Evolutionary conservation across 2,113 vertebrate species (phyloP).

Genomic region (Thinocorus orbignyianus): DNA sequence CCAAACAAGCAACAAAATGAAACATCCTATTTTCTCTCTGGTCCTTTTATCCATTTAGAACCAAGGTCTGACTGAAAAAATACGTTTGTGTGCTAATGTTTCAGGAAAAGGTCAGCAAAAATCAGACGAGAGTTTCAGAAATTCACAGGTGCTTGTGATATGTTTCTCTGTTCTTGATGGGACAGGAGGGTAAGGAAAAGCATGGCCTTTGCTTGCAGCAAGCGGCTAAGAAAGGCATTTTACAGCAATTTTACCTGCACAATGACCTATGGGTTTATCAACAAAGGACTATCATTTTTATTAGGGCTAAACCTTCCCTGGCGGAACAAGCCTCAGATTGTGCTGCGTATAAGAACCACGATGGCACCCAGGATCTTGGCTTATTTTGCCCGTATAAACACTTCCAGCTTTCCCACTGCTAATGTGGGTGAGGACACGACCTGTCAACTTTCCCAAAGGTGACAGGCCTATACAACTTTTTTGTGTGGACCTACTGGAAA

Average conservation of each 20-base stretch:
- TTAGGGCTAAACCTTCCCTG: background rate
- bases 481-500: background rate
- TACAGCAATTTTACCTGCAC: background rate
- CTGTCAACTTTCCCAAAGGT: background rate
- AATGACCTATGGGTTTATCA: background rate
- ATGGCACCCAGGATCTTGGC: background rate
- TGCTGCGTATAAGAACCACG: background rate
- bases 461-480: background rate
- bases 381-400: background rate
- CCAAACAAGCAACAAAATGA: background rate
- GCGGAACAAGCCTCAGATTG: background rate
- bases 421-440: background rate
- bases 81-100: constrained; percentile 11
- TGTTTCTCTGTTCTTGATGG: background rate
- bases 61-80: background rate
- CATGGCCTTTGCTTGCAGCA: background rate
- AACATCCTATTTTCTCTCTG: background rate
- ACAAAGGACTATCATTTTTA: background rate
- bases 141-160: background rate
- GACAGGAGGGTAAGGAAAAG: background rate
- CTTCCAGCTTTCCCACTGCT: background rate
- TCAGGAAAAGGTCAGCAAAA: constrained; percentile 37
- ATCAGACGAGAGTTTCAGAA: constrained; percentile 26
- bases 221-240: background rate
- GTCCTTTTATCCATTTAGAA: constrained; percentile 1